phyloP scores from a whole-genome alignment of 2,888 invertebrate genomes.

The Ligdia adustata region DNA sequence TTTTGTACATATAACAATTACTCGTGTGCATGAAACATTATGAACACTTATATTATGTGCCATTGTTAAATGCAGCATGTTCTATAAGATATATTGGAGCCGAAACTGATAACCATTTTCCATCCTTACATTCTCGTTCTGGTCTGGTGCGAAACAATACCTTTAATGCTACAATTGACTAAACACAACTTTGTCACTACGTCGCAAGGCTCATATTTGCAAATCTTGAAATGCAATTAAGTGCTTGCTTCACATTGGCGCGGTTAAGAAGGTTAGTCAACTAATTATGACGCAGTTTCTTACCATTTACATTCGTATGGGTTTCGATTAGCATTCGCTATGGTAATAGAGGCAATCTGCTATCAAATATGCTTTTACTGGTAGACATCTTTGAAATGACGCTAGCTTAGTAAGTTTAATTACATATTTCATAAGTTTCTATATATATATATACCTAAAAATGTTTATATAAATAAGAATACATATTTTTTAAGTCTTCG shows the following conservation, averaged over 20 bases:
- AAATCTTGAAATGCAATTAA: slow-evolving; percentile 56
- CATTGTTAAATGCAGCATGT: too few species aligned
- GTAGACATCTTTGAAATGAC: slow-evolving; percentile 4
- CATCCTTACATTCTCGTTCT: slow-evolving; percentile 7
- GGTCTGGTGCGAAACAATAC: slow-evolving; percentile 25
- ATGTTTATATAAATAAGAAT: too few species aligned
- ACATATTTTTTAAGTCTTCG: too few species aligned
- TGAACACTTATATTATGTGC: too few species aligned
- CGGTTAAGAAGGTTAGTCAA: slow-evolving; percentile 51
- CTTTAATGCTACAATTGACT: slow-evolving; percentile 13
- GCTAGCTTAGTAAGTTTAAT: background rate
- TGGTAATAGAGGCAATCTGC: slow-evolving; percentile 4
- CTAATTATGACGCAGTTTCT: slow-evolving; percentile 58
- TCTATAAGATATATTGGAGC: too few species aligned
- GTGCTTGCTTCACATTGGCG: slow-evolving; percentile 55
- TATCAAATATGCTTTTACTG: slow-evolving; percentile 9
- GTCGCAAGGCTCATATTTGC: slow-evolving; percentile 34
- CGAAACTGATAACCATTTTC: too few species aligned
- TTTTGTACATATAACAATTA: too few species aligned
- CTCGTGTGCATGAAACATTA: too few species aligned
- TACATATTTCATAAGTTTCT: too few species aligned
- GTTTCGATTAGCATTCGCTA: slow-evolving; percentile 30
- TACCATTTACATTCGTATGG: slow-evolving; percentile 41
- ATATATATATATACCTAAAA: too few species aligned
- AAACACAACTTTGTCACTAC: slow-evolving; percentile 35